Evolutionary conservation across 2,888 invertebrate species (phyloP), one percentile per base, ranked within the genome.

Genomic region (Caenorhabditis zanzibari): DNA sequence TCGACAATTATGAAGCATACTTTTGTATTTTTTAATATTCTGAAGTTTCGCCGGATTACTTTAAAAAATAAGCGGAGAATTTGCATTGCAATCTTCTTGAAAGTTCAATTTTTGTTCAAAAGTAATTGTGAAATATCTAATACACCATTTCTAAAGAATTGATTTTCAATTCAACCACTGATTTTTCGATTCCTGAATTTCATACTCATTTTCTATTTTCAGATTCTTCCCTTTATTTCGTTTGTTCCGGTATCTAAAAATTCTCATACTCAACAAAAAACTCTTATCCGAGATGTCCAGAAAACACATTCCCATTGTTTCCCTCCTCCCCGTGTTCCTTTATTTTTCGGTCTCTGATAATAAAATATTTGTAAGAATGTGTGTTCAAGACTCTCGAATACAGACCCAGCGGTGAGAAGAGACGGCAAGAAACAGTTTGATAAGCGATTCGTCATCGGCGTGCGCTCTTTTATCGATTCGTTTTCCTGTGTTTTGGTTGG

Each of bases 381-480:
- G 69, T 71, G 77, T 77, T 77, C 77, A 71, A 69, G 69, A 71
- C 35, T 66, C 32, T 66, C n/a, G 54, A 54, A 68, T 16, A 58
- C 74, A 68, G 66, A 68, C 74, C 26, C 16, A n/a, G 59, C 44
- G 73, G 35, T 64, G 49, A 66, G 73, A 54, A 44, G 59, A 26
- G 22, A 54, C 14, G 56, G 58, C 44, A 66, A 68, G 52, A 66
- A 71, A 71, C 69, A 76, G 35, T 76, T 76, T 68, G 47, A 77
- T 69, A 69, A 69, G 71, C 77, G 77, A 69, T 77, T 77, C 77
- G 77, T 77, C 77, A 77, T 63, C 77, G 66, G 47, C 6, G 26
- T 54, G 54, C 54, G 24, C 54, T 54, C 54, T 26, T 28, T 58
- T 76, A 77, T 77, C 52, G 76, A 76, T 77, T 77, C 61, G 10